Percentiles rank a stretch among this genome's conserved stretches.
These are phyloP conservation scores for Ectemnius lituratus DNA, from an alignment of 2,888 invertebrate species.

Conservation along the genomic window DNA sequence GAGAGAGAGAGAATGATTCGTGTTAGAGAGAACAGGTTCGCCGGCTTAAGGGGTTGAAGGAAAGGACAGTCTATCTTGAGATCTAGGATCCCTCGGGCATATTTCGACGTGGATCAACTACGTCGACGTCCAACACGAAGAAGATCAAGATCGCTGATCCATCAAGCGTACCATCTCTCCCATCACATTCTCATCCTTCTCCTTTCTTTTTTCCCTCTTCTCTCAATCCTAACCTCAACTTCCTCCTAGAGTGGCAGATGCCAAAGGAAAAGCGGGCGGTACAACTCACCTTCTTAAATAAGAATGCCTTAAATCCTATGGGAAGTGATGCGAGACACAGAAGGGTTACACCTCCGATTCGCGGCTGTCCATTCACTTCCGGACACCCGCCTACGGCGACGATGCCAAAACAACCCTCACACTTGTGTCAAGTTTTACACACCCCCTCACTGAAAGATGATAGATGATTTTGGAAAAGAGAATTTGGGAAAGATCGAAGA, in stretches of 20 bases:
- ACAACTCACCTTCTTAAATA: constrained; percentile 31
- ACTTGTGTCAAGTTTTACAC: constrained; percentile 61
- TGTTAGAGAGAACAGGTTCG: constrained; percentile 13
- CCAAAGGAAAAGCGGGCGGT: not conserved
- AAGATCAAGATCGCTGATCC: constrained; percentile 57
- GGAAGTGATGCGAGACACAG: constrained; percentile 41
- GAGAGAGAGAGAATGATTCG: not conserved
- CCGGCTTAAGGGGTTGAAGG: constrained; percentile 17
- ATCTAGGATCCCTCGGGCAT: constrained; percentile 21
- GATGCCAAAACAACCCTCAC: constrained; percentile 71
- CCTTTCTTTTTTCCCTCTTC: not conserved
- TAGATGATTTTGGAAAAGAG: constrained; percentile 57
- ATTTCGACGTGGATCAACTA: constrained; percentile 26
- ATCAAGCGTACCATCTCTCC: constrained; percentile 48
- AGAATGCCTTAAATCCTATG: constrained; percentile 38
- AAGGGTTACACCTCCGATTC: constrained; percentile 61
- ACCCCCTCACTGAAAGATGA: too few species aligned
- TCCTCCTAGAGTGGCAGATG: not conserved
- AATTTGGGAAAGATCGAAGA: not conserved
- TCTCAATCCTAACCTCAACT: too few species aligned
- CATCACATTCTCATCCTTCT: not conserved
- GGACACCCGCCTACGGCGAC: constrained; percentile 68
- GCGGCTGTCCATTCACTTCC: constrained; percentile 66
- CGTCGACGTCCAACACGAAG: constrained; percentile 8
- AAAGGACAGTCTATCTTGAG: constrained; percentile 7